A percentile compares a stretch with the other conserved stretches of the same genome.
These are phyloP conservation scores for Sciurus carolinensis DNA, from an alignment of 2,797 vertebrate genomes.

Conservation along the genomic window DNA sequence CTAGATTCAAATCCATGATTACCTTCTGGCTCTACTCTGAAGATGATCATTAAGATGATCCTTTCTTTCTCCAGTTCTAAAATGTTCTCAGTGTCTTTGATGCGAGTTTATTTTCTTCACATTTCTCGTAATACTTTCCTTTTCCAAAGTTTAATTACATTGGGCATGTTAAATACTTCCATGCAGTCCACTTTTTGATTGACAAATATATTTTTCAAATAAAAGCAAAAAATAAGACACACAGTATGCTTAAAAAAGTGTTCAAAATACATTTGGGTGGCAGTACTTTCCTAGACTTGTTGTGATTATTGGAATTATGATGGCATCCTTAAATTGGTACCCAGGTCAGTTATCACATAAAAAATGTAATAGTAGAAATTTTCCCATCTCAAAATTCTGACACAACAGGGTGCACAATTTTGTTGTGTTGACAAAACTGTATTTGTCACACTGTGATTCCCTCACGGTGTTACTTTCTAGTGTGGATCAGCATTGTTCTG, in stretches of 20 bases:
- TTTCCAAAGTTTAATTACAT: conserved; percentile 52
- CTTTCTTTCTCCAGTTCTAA: conserved; percentile 1
- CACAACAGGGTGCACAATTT: background rate
- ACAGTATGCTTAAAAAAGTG: background rate
- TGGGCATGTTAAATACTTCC: conserved; percentile 21
- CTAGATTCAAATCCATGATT: background rate
- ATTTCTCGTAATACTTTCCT: conserved; percentile 2
- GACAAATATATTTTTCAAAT: conserved; percentile 68
- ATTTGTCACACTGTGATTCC: background rate
- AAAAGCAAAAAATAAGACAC: conserved; percentile 52
- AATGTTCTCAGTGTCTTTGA: conserved; percentile 46
- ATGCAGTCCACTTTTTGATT: conserved; percentile 66
- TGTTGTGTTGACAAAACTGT: background rate
- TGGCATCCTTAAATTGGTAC: background rate
- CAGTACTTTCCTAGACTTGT: background rate
- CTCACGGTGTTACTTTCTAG: background rate
- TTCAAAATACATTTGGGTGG: background rate
- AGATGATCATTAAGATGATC: conserved; percentile 57
- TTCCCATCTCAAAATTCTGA: background rate
- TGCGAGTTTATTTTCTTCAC: conserved; percentile 35
- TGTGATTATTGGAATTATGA: background rate
- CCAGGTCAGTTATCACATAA: background rate
- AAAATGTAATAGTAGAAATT: background rate
- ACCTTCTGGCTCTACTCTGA: background rate
- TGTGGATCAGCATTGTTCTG: background rate